Evolutionary conservation across 2,797 vertebrate species (phyloP).

Genomic region (Melanotaenia trifasciata): DNA sequence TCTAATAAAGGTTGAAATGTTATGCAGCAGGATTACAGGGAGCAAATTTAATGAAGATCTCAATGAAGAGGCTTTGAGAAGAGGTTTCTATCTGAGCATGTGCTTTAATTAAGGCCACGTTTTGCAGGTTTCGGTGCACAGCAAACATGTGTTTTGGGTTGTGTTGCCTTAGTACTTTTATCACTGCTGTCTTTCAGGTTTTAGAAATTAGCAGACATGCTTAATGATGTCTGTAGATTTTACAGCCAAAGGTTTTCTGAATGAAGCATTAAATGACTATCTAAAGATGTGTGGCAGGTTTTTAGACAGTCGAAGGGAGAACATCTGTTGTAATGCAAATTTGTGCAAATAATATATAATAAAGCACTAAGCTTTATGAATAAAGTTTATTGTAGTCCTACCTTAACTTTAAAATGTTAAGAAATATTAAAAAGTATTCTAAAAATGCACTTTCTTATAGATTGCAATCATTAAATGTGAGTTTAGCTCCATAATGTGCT

Average conservation of each 20-base stretch:
- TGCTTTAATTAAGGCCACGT: slow-evolving; percentile 44
- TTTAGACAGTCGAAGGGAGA: slow-evolving; percentile 31
- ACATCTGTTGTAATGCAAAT: slow-evolving; percentile 49
- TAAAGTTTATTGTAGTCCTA: not conserved
- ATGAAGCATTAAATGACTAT: slow-evolving; percentile 56
- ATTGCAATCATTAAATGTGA: not conserved
- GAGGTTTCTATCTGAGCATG: slow-evolving; percentile 50
- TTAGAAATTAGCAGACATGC: slow-evolving; percentile 72
- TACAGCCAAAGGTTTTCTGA: slow-evolving; percentile 52
- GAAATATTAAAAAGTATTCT: not conserved
- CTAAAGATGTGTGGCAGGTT: slow-evolving; percentile 49
- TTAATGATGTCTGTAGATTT: slow-evolving; percentile 70
- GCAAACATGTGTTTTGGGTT: slow-evolving; percentile 69
- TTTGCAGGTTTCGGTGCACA: slow-evolving; percentile 28
- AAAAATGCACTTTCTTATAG: not conserved
- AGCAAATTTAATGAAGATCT: slow-evolving; percentile 53
- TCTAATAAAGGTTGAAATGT: slow-evolving; percentile 63
- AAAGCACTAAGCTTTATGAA: slow-evolving; percentile 9
- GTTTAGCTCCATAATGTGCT: not conserved
- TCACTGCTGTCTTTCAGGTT: slow-evolving; percentile 60
- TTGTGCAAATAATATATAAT: slow-evolving; percentile 22
- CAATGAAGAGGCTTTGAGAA: slow-evolving; percentile 22
- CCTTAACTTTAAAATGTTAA: not conserved
- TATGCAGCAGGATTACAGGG: slow-evolving; percentile 60
- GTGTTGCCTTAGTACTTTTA: slow-evolving; percentile 64